Evolutionary conservation across 2,888 invertebrate species (phyloP).

Genomic region (Sinohyriopsis cumingii): DNA sequence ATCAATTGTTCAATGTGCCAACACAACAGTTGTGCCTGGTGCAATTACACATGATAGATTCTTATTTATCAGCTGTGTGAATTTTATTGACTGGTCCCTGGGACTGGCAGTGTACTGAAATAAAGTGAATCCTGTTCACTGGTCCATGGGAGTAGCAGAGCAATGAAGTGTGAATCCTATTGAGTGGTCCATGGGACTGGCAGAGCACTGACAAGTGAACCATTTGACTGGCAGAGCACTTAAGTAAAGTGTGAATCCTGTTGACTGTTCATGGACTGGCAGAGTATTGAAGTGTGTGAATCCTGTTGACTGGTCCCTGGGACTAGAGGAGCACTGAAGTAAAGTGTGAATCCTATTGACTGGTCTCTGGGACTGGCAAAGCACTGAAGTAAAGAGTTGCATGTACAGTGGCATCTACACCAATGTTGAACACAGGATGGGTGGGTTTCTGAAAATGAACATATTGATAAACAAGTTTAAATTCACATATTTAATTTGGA

Average conservation of each 20-base stretch:
- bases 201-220: slow-evolving; percentile 55
- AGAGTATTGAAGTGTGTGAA: no score
- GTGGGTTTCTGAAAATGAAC: slow-evolving; percentile 76
- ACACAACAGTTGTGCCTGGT: no score
- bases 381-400: slow-evolving; percentile 68
- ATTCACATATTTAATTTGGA: no score
- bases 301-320: slow-evolving; percentile 7
- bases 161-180: slow-evolving; percentile 52
- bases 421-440: slow-evolving; percentile 89
- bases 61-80: no score
- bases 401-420: slow-evolving; percentile 77
- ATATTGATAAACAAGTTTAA: background rate
- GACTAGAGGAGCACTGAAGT: background rate
- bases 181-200: slow-evolving; percentile 33
- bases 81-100: slow-evolving; percentile 5
- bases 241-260: no score
- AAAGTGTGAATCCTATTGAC: no score
- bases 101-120: slow-evolving; percentile 3
- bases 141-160: slow-evolving; percentile 43
- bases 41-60: no score
- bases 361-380: slow-evolving; percentile 43
- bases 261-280: no score
- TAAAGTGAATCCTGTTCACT: no score
- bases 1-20: no score
- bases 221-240: no score